phyloP scores from a whole-genome alignment of 2,888 invertebrate species.

The Leucophora obtusa region DNA sequence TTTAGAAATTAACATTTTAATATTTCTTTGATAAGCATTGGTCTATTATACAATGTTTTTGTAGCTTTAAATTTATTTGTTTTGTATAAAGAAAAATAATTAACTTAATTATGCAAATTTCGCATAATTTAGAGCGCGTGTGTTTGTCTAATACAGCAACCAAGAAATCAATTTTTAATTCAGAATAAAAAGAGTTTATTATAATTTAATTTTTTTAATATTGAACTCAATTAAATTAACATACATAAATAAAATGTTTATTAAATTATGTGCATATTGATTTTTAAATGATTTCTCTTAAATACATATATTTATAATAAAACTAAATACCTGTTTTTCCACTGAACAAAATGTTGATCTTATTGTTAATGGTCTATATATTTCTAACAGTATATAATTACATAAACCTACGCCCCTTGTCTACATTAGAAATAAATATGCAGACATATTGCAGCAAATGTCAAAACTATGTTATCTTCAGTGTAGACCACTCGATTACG shows the following conservation, averaged over 20 bases:
- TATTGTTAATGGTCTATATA: no score
- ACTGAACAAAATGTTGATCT: neutral
- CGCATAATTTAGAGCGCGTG: conserved; percentile 54
- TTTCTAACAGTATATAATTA: no score
- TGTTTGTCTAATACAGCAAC: neutral
- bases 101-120: conserved; percentile 56
- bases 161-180: conserved; percentile 17
- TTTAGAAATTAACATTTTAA: conserved; percentile 28
- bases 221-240: conserved; percentile 28
- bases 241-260: conserved; percentile 16
- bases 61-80: neutral
- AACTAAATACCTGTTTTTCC: conserved; percentile 11
- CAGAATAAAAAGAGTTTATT: conserved; percentile 11
- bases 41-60: neutral
- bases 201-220: conserved; percentile 1
- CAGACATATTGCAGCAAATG: no score
- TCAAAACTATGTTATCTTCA: no score
- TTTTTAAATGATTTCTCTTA: conserved; percentile 23
- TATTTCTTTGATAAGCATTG: conserved; percentile 23
- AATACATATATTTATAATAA: neutral
- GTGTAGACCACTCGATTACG: no score
- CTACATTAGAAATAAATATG: no score
- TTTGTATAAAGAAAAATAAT: conserved; percentile 25
- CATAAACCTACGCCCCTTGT: no score
- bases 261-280: conserved; percentile 16